Percentiles rank a stretch among this genome's conserved stretches.
These are phyloP conservation scores for Sternarchorhynchus goeldii DNA, from an alignment of 2,797 vertebrate genomes.

Conservation along the genomic window DNA sequence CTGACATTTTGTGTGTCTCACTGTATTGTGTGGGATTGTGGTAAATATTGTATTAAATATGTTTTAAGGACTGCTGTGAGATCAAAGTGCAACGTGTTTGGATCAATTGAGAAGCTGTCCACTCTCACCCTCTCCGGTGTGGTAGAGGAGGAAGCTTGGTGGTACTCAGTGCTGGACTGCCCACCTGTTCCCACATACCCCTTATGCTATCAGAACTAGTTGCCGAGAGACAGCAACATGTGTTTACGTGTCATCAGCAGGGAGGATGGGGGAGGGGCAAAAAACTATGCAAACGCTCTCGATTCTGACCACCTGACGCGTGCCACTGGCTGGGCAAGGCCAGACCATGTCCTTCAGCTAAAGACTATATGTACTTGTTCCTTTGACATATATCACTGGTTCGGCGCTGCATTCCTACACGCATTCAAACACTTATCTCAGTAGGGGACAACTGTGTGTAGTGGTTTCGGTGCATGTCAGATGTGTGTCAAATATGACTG, in stretches of 20 bases:
- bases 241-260: slow-evolving; percentile 19
- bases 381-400: neutral
- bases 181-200: slow-evolving; percentile 45
- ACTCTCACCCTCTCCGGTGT: too few species aligned
- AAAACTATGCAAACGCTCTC: slow-evolving; percentile 6
- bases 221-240: slow-evolving; percentile 34
- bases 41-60: neutral
- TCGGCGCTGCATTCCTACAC: neutral
- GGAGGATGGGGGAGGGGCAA: slow-evolving; percentile 1
- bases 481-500: neutral
- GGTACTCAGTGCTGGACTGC: slow-evolving; percentile 20
- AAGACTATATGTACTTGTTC: neutral
- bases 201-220: slow-evolving; percentile 40
- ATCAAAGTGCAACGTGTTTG: slow-evolving; percentile 30
- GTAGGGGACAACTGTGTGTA: neutral
- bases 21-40: neutral
- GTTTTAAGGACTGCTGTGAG: slow-evolving; percentile 36
- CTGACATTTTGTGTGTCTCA: slow-evolving; percentile 45
- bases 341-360: neutral
- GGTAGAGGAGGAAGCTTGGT: too few species aligned
- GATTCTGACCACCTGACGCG: slow-evolving; percentile 18
- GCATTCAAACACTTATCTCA: neutral
- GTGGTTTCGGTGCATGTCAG: too few species aligned
- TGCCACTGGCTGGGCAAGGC: neutral
- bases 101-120: too few species aligned